A percentile compares a stretch with the other conserved stretches of the same genome.
phyloP scores from a whole-genome alignment of 1,140 invertebrate species.

The Formica selysi region DNA sequence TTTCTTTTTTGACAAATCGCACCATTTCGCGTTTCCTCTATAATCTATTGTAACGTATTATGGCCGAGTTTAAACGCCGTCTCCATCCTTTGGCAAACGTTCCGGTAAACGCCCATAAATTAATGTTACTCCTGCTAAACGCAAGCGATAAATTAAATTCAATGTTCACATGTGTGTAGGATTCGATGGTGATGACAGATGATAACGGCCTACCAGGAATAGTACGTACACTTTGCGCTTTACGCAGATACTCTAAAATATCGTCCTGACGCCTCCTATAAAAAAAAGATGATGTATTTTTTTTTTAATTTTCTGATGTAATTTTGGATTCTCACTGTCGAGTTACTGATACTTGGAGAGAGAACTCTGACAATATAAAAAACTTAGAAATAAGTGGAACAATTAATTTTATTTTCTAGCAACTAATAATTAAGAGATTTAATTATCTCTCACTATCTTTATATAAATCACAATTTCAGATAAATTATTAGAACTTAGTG shows the following conservation, averaged over 20 bases:
- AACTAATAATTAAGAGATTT: background rate
- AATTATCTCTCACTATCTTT: background rate
- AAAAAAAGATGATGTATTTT: background rate
- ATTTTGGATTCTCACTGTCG: background rate
- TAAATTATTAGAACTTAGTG: background rate
- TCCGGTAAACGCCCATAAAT: background rate
- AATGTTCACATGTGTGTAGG: background rate
- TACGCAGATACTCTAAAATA: slow-evolving; percentile 35
- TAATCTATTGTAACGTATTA: slow-evolving; percentile 10
- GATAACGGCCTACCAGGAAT: slow-evolving; percentile 41
- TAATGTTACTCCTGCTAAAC: slow-evolving; percentile 16
- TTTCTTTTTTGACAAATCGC: slow-evolving; percentile 16
- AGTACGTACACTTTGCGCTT: background rate
- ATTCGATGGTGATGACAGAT: slow-evolving; percentile 43
- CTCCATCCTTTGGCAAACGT: background rate
- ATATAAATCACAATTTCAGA: background rate
- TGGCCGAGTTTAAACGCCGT: slow-evolving; percentile 8
- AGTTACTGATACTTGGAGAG: slow-evolving; percentile 6
- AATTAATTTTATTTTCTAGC: background rate
- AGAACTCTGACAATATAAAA: background rate
- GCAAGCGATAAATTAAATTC: slow-evolving; percentile 51
- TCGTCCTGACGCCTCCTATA: background rate
- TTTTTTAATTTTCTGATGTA: slow-evolving; percentile 8
- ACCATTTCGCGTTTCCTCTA: background rate
- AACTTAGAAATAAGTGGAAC: background rate